Conservation (phyloP, 1,140 invertebrate genomes). For the Plectrocnemia conspersa region DNA sequence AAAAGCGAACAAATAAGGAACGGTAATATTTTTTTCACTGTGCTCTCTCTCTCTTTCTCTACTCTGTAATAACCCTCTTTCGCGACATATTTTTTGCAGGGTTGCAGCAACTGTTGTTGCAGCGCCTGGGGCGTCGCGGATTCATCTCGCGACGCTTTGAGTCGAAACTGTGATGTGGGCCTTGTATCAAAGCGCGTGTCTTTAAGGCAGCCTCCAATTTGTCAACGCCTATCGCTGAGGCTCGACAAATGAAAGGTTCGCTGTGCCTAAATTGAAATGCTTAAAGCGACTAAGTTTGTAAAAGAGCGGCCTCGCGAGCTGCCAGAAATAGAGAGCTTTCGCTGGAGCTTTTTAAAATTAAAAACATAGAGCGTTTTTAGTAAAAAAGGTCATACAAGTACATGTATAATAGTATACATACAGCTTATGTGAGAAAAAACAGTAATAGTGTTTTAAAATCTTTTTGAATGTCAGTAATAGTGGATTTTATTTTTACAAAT, state of each 20-base stretch:
- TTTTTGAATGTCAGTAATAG: neutral
- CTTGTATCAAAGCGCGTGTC: conserved; percentile 25
- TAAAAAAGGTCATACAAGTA: conserved; percentile 15
- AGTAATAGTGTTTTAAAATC: neutral
- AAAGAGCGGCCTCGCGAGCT: conserved; percentile 28
- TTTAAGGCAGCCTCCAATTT: conserved; percentile 35
- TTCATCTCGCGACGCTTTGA: conserved; percentile 29
- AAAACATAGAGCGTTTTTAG: no score
- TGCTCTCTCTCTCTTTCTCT: conserved; percentile 7
- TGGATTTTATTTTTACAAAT: no score
- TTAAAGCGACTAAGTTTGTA: conserved; percentile 33
- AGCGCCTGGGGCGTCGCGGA: conserved; percentile 18
- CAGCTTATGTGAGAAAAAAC: neutral
- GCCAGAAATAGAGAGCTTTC: conserved; percentile 27
- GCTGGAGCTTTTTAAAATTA: conserved; percentile 31
- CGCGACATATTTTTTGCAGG: no score
- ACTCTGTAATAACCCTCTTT: no score
- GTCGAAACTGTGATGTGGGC: conserved; percentile 25
- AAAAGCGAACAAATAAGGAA: conserved; percentile 26
- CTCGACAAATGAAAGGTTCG: conserved; percentile 34
- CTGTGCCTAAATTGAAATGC: conserved; percentile 32
- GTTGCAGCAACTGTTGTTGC: no score
- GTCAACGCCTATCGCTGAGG: conserved; percentile 34
- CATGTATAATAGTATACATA: neutral
- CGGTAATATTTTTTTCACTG: conserved; percentile 17